A percentile compares a stretch with the other conserved stretches of the same genome.
Evolutionary conservation across 2,113 vertebrate genomes (phyloP).

Genomic region (Rhea pennata): DNA sequence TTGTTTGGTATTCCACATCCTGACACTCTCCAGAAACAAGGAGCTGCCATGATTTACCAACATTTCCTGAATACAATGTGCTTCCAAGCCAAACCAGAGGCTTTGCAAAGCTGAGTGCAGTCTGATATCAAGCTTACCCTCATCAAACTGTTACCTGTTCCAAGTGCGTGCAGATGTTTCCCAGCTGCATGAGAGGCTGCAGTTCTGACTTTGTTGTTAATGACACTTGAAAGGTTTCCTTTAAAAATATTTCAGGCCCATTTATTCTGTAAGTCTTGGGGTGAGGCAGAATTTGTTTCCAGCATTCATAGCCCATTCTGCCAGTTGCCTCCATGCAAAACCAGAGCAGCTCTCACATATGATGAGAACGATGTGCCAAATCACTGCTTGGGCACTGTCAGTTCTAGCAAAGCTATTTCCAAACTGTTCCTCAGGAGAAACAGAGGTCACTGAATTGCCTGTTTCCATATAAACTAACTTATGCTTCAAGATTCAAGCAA

Average conservation of each 20-base stretch:
- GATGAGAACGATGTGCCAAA: conserved; percentile 1
- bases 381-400: background rate
- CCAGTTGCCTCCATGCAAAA: background rate
- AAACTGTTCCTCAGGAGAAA: background rate
- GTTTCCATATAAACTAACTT: background rate
- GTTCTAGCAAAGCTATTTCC: background rate
- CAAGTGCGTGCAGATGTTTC: conserved; percentile 58
- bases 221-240: conserved; percentile 21
- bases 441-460: background rate
- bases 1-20: background rate
- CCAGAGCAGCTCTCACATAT: background rate
- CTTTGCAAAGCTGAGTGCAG: background rate
- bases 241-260: conserved; percentile 11
- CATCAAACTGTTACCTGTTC: conserved; percentile 56
- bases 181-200: conserved; percentile 22
- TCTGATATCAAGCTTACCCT: conserved; percentile 11
- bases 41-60: conserved; percentile 1
- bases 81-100: conserved; percentile 25
- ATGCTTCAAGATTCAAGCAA: background rate
- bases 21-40: conserved; percentile 5
- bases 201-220: conserved; percentile 35
- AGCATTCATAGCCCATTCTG: background rate
- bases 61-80: background rate
- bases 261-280: background rate
- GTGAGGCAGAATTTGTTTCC: background rate